Evolutionary conservation across 2,888 invertebrate genomes (phyloP).

Genomic region (Automeris io): DNA sequence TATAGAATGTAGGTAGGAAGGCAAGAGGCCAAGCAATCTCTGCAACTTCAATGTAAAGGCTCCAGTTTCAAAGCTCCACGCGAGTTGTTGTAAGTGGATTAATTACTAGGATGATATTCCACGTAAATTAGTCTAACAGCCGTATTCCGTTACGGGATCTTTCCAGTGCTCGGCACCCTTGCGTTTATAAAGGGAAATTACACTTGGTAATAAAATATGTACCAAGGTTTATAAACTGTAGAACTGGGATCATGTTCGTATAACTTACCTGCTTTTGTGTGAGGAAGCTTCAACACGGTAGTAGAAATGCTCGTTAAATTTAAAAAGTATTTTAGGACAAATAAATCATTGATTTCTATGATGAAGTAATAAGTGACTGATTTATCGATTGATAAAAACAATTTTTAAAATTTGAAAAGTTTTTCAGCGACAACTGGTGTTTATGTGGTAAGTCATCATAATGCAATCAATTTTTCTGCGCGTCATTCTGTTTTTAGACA

Average conservation of each 20-base stretch:
- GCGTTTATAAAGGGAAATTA: constrained; percentile 5
- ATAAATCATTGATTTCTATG: no score
- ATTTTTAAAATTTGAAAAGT: no score
- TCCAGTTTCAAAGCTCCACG: constrained; percentile 54
- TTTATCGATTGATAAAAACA: no score
- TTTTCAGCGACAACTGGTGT: no score
- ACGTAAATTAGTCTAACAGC: constrained; percentile 61
- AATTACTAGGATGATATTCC: constrained; percentile 67
- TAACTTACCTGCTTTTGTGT: no score
- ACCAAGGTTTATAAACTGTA: background rate
- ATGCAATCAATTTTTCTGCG: no score
- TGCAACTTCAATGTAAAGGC: constrained; percentile 10
- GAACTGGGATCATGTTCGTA: background rate
- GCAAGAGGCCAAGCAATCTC: constrained; percentile 23
- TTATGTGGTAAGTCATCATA: no score
- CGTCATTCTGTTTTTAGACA: no score
- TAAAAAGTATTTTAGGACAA: no score
- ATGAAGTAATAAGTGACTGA: no score
- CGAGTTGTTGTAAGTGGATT: constrained; percentile 62
- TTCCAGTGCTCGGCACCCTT: constrained; percentile 7
- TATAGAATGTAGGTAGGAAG: background rate
- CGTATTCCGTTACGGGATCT: constrained; percentile 37
- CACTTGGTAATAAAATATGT: background rate
- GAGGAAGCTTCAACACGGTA: no score
- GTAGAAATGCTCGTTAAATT: no score